Evolutionary conservation across 2,113 vertebrate genomes (phyloP).

Genomic region (Aix galericulata): DNA sequence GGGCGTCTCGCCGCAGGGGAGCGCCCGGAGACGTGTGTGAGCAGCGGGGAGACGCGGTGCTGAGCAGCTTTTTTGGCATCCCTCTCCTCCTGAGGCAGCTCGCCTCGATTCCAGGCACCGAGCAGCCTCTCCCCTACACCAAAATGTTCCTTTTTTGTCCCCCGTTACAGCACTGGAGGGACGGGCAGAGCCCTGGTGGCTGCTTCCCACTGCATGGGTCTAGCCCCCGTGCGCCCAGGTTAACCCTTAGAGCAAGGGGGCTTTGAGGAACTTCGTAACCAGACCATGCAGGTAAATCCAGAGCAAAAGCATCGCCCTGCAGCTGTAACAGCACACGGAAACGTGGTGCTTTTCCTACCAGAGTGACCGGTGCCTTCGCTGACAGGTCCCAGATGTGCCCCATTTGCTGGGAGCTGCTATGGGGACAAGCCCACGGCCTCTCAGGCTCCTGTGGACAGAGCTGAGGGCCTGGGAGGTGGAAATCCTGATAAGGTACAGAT

Average conservation of each 20-base stretch:
- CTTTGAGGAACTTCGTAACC: neutral
- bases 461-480: neutral
- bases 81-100: neutral
- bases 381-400: too few species aligned
- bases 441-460: neutral
- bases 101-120: neutral
- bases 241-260: neutral
- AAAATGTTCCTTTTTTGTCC: neutral
- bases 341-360: neutral
- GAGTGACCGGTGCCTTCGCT: neutral
- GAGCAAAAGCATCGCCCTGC: neutral
- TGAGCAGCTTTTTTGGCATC: neutral
- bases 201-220: neutral
- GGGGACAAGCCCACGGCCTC: neutral
- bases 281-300: neutral
- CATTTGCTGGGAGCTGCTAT: neutral
- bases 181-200: fast-evolving
- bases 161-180: neutral
- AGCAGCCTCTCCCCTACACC: neutral
- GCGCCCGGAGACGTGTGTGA: fast-evolving
- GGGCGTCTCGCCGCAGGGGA: neutral
- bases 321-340: fast-evolving
- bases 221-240: neutral
- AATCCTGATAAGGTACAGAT: neutral
- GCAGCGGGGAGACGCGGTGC: neutral